These are phyloP conservation scores for Steinernema hermaphroditum DNA, from an alignment of 2,888 invertebrate genomes.

Conservation along the genomic window DNA sequence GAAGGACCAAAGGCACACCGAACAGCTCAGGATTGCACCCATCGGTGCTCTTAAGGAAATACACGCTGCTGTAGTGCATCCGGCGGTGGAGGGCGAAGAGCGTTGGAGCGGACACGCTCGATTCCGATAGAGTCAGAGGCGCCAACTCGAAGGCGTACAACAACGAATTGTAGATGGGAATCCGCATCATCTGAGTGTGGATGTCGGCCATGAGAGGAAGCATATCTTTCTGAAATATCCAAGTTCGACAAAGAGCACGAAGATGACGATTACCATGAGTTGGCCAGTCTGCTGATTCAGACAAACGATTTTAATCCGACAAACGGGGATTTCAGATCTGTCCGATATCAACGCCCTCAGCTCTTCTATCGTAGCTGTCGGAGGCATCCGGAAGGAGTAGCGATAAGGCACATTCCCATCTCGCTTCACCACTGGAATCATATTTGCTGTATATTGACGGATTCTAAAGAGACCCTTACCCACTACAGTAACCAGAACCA, in stretches of 20 bases:
- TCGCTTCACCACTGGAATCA: conserved; percentile 66
- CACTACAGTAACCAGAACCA: conserved; percentile 72
- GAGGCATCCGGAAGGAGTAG: conserved; percentile 81
- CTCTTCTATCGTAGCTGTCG: conserved; percentile 65
- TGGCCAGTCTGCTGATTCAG: conserved; percentile 37
- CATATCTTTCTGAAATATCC: conserved; percentile 8
- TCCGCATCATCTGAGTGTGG: not conserved
- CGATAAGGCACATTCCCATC: conserved; percentile 82
- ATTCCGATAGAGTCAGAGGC: conserved; percentile 32
- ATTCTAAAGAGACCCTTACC: no score
- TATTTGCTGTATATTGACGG: no score
- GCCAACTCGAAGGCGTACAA: conserved; percentile 34
- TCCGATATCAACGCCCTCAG: conserved; percentile 37
- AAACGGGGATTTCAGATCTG: not conserved
- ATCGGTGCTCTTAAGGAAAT: conserved; percentile 12
- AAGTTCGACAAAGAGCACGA: no score
- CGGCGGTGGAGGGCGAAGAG: conserved; percentile 79
- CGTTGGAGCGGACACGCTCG: not conserved
- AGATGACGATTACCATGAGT: no score
- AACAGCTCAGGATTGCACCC: not conserved
- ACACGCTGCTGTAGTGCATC: conserved; percentile 7
- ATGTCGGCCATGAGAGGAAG: conserved; percentile 3
- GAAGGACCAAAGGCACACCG: not conserved
- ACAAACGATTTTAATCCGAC: conserved; percentile 11
- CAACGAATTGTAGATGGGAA: conserved; percentile 20